Evolutionary conservation across 53 echinoderm and acorn worm genomes (phyloP).

Genomic region (Apostichopus leukothele): DNA sequence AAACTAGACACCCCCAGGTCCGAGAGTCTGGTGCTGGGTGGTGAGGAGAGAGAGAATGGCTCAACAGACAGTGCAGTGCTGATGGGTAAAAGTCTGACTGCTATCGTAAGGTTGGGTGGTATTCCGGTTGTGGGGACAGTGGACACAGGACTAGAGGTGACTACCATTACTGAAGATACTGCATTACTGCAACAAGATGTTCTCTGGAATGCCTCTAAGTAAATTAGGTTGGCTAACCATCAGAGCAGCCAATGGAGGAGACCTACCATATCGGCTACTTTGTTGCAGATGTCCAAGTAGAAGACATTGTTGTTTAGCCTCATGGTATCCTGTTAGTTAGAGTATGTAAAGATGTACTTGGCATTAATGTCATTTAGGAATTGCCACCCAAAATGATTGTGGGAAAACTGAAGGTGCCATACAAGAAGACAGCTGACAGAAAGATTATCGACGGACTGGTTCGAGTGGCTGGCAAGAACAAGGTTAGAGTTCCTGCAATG

Average conservation of each 20-base stretch:
- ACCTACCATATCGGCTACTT: neutral
- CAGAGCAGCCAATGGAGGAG: no score
- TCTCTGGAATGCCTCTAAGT: neutral
- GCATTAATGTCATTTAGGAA: conserved; percentile 37
- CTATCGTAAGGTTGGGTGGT: neutral
- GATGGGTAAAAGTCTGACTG: neutral
- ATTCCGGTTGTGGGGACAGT: neutral
- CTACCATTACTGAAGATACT: neutral
- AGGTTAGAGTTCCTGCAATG: no score
- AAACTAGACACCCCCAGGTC: neutral
- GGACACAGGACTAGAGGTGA: neutral
- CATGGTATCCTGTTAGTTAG: conserved; percentile 8
- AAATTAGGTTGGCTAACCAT: neutral
- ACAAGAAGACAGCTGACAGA: neutral
- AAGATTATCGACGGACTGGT: no score
- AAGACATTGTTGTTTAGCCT: neutral
- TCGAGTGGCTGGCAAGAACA: no score
- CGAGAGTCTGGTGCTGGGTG: neutral
- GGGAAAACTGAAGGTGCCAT: no score
- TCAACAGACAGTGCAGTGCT: neutral
- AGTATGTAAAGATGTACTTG: neutral
- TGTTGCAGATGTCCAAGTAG: no score
- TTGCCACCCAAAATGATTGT: neutral
- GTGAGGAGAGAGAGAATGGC: neutral
- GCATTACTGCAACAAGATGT: neutral